Evolutionary conservation across 1,140 invertebrate genomes (phyloP).

Genomic region (Bombus ignitus): DNA sequence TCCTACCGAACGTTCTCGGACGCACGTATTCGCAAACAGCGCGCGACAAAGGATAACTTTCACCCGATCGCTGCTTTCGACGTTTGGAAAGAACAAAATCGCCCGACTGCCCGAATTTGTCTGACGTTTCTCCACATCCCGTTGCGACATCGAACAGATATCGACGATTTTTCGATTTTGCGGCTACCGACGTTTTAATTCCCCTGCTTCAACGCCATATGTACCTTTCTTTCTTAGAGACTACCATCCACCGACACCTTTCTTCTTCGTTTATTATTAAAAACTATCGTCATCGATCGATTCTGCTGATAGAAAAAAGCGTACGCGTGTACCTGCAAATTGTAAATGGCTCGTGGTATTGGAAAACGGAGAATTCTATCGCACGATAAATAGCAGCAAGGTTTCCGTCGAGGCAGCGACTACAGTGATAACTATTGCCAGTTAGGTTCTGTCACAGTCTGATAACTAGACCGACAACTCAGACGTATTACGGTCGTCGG

Average conservation of each 20-base stretch:
- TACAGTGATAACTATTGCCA: neutral
- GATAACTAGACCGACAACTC: no score
- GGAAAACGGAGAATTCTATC: neutral
- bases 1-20: constrained; percentile 16
- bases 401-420: constrained; percentile 8
- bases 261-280: no score
- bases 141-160: no score
- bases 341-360: no score
- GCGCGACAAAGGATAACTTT: constrained; percentile 24
- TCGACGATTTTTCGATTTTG: no score
- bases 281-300: no score
- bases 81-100: neutral
- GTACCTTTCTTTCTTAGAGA: neutral
- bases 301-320: no score
- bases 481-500: no score
- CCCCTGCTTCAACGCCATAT: no score
- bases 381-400: constrained; percentile 7
- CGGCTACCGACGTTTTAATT: no score
- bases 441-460: constrained; percentile 51
- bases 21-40: constrained; percentile 3
- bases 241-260: no score
- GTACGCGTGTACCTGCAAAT: no score
- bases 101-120: neutral
- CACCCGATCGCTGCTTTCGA: constrained; percentile 19
- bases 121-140: neutral